Base-by-base conservation (phyloP, 2,797 vertebrate species). In the Propithecus deckenii region DNA sequence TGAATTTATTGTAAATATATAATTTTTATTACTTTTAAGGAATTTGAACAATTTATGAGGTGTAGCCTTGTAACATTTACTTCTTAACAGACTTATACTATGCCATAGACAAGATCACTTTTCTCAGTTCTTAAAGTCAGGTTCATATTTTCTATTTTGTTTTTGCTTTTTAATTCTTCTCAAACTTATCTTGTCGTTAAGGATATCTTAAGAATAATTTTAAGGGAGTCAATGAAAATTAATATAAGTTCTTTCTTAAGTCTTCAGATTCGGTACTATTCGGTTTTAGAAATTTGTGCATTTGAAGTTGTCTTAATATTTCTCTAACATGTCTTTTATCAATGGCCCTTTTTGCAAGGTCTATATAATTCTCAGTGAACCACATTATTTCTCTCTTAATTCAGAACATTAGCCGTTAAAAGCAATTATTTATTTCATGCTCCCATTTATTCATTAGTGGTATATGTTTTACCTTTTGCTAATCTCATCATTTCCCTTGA, bases 131-230 rank as follows among this genome's bases (percentile, higher is more conserved):
- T 74, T 50, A 28, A 85, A 69, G 32, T 74, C 15, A 57, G 23
- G 2, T 71, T 96, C 84, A 23, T 43, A 52, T 61, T 32, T 55
- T 79, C n/a, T 59, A n/a, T 71, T 72, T 86, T 65, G 28, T 59
- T 87, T 95, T 90, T 88, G 11, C 13, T 91, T 74, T 96, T 75
- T 65, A 65, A 57, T 74, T 91, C 32, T 50, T 78, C 65, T 92
- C 22, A 86, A 46, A 69, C 5, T 46, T 59, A 46, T 55, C 57
- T 90, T 72, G 12, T 38, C 41, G 50, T 78, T 72, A 80, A 71
- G 20, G 4, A 67, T 57, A 76, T 48, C 4, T 61, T 88, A 55
- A 43, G 30, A 86, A 91, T 41, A 50, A 20, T 74, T 75, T 86
- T 96, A 84, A 92, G 20, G 13, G 25, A n/a, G n/a, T 96, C 46